Conservation (phyloP, 2,797 vertebrate species). For the Bufotes viridis region DNA sequence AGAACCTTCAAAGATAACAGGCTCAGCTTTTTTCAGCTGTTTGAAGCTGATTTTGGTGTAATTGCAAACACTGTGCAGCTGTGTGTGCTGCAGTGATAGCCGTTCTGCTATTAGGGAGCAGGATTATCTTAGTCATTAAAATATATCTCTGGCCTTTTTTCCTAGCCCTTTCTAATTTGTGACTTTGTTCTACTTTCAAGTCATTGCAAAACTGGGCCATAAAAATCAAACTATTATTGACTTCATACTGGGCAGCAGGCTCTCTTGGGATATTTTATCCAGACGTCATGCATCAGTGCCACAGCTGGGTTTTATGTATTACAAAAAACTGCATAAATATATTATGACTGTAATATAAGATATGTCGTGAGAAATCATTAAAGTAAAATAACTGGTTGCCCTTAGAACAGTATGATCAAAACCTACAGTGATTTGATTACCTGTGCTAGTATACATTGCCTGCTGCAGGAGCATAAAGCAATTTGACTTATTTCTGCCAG, state of each 20-base stretch:
- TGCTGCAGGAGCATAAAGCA: background rate
- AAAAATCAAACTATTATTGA: constrained; percentile 42
- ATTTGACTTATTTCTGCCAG: background rate
- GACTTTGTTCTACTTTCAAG: constrained; percentile 57
- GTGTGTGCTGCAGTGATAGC: constrained; percentile 55
- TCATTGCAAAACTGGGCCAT: constrained; percentile 30
- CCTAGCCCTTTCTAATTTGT: constrained; percentile 46
- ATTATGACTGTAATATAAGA: constrained; percentile 9
- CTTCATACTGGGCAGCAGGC: constrained; percentile 24
- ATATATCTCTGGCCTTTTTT: constrained; percentile 26
- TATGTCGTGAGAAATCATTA: background rate
- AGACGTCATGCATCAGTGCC: constrained; percentile 19
- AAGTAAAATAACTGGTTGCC: background rate
- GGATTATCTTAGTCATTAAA: constrained; percentile 55
- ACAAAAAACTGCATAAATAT: constrained; percentile 21
- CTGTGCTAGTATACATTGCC: background rate
- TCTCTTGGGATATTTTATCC: constrained; percentile 30
- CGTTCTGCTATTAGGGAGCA: constrained; percentile 43
- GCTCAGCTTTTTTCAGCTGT: constrained; percentile 35
- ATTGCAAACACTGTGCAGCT: constrained; percentile 52
- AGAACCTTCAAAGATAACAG: constrained; percentile 51
- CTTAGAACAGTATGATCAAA: constrained; percentile 3
- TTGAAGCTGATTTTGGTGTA: constrained; percentile 56
- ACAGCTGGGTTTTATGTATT: constrained; percentile 3
- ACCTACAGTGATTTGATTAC: background rate